Evolutionary conservation across 1,140 invertebrate species (phyloP).

Genomic region (Anadara kagoshimensis): DNA sequence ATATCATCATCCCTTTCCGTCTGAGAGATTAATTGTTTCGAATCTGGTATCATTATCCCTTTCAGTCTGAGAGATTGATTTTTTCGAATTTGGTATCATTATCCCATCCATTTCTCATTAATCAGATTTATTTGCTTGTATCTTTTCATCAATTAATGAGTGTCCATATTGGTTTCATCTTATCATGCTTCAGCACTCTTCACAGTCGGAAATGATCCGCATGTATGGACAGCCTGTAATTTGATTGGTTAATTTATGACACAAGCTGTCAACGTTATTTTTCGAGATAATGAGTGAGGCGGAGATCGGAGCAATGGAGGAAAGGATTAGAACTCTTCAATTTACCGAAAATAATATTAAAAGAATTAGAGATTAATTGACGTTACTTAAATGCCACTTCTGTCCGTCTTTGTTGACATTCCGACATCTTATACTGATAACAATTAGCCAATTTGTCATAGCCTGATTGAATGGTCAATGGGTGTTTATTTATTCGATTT

Average conservation of each 20-base stretch:
- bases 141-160: slow-evolving; percentile 8
- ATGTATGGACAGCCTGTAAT: slow-evolving; percentile 2
- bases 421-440: no score
- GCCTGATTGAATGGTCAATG: no score
- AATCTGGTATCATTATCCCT: no score
- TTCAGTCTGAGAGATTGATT: neutral
- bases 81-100: neutral
- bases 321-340: neutral
- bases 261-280: slow-evolving; percentile 10
- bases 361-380: slow-evolving; percentile 13
- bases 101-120: neutral
- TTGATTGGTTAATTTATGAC: slow-evolving; percentile 10
- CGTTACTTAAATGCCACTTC: no score
- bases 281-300: slow-evolving; percentile 9
- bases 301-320: no score
- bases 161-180: slow-evolving; percentile 10
- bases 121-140: slow-evolving; percentile 6
- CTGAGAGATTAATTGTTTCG: no score
- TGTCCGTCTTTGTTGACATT: no score
- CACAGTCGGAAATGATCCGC: slow-evolving; percentile 8
- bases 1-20: no score
- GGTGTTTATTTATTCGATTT: no score
- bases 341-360: slow-evolving; percentile 3
- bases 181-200: slow-evolving; percentile 13
- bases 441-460: no score